Conservation (phyloP, 2,888 invertebrate species). For the Pelosia muscerda region DNA sequence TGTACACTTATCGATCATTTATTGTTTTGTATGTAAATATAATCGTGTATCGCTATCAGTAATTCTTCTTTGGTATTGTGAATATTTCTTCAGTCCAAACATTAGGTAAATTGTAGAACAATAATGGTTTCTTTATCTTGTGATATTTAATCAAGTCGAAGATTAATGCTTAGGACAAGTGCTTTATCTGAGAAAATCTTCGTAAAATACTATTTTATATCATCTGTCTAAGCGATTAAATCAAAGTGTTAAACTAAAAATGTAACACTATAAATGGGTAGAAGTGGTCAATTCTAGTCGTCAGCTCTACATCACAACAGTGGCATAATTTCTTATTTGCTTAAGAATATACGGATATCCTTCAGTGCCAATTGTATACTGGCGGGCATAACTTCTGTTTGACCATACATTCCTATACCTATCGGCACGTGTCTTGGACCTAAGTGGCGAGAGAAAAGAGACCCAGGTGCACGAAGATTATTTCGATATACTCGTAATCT, state of each 20-base stretch:
- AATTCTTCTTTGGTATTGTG: neutral
- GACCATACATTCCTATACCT: no score
- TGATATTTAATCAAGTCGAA: neutral
- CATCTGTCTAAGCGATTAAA: neutral
- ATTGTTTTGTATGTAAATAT: conserved; percentile 4
- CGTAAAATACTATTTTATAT: neutral
- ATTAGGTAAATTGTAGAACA: neutral
- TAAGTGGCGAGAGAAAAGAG: no score
- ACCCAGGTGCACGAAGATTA: no score
- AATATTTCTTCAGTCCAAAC: neutral
- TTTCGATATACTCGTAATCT: no score
- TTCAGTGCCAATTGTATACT: neutral
- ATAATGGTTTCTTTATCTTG: neutral
- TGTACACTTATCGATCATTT: conserved; percentile 12
- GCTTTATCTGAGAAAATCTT: neutral
- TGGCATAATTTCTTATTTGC: conserved; percentile 12
- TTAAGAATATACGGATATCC: neutral
- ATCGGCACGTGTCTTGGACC: no score
- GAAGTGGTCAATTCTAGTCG: conserved; percentile 3
- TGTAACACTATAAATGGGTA: neutral
- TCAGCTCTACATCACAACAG: neutral
- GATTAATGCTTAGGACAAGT: neutral
- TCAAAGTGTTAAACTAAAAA: neutral
- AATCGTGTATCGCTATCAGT: neutral
- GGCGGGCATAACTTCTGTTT: neutral